Evolutionary conservation across 2,888 invertebrate species (phyloP), one percentile per base, ranked within the genome.

Genomic region (Drosophila macrospina): DNA sequence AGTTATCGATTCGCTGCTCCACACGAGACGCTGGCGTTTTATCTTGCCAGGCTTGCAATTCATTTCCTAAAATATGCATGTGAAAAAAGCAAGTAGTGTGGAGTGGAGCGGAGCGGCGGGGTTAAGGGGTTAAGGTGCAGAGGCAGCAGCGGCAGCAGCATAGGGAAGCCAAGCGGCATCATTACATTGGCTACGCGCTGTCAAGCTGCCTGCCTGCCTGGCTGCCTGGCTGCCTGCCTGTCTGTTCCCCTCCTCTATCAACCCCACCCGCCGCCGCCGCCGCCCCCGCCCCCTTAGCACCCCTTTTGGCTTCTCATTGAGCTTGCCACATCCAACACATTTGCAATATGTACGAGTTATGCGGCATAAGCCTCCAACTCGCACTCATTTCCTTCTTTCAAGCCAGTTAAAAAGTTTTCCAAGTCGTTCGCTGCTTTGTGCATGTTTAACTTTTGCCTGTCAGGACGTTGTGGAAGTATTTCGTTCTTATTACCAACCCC

Each of bases 1-100:
- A 90, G 89, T 87, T 90, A 90, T 89, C 88, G 90, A 90, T 90
- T 90, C 84, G 67, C 62, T 54, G 80, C 80, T 66, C 76, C 76
- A 65, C 76, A 62, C 62, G 73, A 64, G 73, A 64, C 66, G 59
- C 59, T 52, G 73, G 54, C 69, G 65, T 80, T 82, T 82, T 82
- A 86, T 85, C 88, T 81, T 80, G 68, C 68, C 80, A 59, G 52
- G 52, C 71, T 73, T 80, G 81, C 87, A 84, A 73, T 85, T 84
- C 85, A 70, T 88, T 88, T 83, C 71, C 88, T 86, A 77, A 88
- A 86, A 83, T 88, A 83, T 88, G 78, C 86, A 88, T 81, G 79
- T 66, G 51, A 77, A 70, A 66, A 56, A 62, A 48, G 48, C 50
- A 32, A 30, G 32, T 20, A 20, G 3, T 2, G 20, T 13, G n/a